Evolutionary conservation across 2,797 vertebrate genomes (phyloP), one percentile per base, ranked within the genome.

Genomic region (Diplodus sargus): DNA sequence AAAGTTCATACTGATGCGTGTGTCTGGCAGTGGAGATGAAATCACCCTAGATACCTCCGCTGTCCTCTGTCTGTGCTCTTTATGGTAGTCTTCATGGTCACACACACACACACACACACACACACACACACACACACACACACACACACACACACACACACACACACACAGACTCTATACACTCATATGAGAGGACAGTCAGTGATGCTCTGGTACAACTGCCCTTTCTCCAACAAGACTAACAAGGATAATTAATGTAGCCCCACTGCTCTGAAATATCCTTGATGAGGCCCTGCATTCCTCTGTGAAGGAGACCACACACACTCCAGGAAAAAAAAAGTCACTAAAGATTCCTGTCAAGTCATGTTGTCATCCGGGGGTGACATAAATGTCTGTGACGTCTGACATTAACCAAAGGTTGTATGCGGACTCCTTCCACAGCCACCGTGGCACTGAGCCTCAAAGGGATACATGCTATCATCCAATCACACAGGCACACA

Each of bases 331-430:
- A 9, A 20, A 65, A 74, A 79, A 79, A 89, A 79, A 83, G 79
- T 92, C 91, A 85, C 83, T 86, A 86, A 91, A 90, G 87, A 92
- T 85, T 85, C 56, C 75, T 84, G 88, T 90, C 91, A 89, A 95
- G 94, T 94, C 95, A 92, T 65, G 54, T 89, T 93, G 74, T 90
- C 93, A 90, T 91, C 89, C 76, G 81, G 73, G 68, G 73, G 90
- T 93, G 94, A 95, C 90, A 93, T 91, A 89, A 94, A 93, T 89
- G 82, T 89, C 83, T 92, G 85, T 89, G 94, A 95, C 88, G 77
- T 92, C 70, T 95, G 94, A 93, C 94, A 95, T 95, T 94, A 93
- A 95, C 86, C 80, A 96, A 95, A 96, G 96, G 96, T 96, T 94
- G 89, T n/a, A 77, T 90, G 87, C 87, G 90, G 89, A 95, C 92